phyloP scores from a whole-genome alignment of 2,113 vertebrate species.

The Trematocara marginatum region DNA sequence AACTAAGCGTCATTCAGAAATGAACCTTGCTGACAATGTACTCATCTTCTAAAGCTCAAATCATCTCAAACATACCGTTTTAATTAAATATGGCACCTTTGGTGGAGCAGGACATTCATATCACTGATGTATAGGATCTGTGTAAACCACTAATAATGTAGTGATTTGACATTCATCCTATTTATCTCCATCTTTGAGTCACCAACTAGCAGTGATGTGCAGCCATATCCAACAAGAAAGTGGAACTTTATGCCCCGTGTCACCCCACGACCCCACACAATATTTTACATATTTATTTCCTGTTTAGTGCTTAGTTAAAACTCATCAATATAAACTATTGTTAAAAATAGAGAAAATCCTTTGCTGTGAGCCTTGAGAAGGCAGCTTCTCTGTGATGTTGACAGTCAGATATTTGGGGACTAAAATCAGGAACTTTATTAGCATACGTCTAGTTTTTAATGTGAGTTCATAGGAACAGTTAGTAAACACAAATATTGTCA shows the following conservation, averaged over 20 bases:
- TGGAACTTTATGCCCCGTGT: background rate
- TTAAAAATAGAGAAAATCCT: background rate
- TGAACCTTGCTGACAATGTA: background rate
- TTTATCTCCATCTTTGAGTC: background rate
- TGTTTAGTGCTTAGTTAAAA: background rate
- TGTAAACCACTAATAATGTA: background rate
- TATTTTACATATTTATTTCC: background rate
- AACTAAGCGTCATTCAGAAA: background rate
- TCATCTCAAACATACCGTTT: background rate
- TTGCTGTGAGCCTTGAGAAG: background rate
- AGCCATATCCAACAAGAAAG: background rate
- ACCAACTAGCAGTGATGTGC: background rate
- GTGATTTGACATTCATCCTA: background rate
- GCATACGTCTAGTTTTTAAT: background rate
- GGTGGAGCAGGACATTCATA: background rate
- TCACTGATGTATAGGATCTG: background rate
- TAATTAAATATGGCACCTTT: background rate
- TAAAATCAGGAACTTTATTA: background rate
- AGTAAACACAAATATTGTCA: background rate
- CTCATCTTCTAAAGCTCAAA: background rate
- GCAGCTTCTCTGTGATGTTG: background rate
- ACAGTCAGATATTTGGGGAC: background rate
- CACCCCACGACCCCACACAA: too few relatives aligned
- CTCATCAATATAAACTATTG: background rate
- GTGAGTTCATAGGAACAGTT: background rate